Percentiles rank a stretch among this genome's conserved stretches.
phyloP scores from a whole-genome alignment of 37 sponge, comb jelly and placozoan species.

The Mnemiopsis leidyi region DNA sequence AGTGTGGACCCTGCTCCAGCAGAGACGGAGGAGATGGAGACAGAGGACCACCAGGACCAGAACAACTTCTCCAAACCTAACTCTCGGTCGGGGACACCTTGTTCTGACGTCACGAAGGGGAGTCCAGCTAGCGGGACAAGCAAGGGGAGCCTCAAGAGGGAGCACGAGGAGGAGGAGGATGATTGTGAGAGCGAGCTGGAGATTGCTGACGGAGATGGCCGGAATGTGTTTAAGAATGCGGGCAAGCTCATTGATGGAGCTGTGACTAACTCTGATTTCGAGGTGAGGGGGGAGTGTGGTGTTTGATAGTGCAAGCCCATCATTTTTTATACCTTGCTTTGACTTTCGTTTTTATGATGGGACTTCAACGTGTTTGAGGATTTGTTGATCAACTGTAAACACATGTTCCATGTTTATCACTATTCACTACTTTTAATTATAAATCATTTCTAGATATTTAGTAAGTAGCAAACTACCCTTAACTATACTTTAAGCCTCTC shows the following conservation, averaged over 20 bases:
- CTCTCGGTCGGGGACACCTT: background rate
- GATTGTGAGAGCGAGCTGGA: background rate
- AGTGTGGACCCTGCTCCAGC: too few relatives aligned
- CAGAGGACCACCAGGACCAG: background rate
- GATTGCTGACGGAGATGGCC: background rate
- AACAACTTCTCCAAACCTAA: background rate
- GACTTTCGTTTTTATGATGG: too few relatives aligned
- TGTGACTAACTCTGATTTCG: background rate
- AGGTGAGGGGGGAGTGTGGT: background rate
- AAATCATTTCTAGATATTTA: too few relatives aligned
- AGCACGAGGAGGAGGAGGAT: background rate
- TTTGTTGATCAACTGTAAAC: too few relatives aligned
- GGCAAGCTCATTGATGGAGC: background rate
- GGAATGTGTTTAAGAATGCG: background rate
- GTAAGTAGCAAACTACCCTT: too few relatives aligned
- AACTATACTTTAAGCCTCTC: too few relatives aligned
- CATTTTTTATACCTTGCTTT: too few relatives aligned
- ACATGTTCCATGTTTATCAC: too few relatives aligned
- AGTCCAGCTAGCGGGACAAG: background rate
- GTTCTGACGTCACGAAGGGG: background rate
- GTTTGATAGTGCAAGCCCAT: background rate
- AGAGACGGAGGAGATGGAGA: background rate
- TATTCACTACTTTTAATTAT: too few relatives aligned
- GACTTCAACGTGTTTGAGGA: too few relatives aligned
- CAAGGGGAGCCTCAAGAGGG: background rate